Evolutionary conservation across 1,140 invertebrate genomes (phyloP).

Genomic region (Drosophila insularis): DNA sequence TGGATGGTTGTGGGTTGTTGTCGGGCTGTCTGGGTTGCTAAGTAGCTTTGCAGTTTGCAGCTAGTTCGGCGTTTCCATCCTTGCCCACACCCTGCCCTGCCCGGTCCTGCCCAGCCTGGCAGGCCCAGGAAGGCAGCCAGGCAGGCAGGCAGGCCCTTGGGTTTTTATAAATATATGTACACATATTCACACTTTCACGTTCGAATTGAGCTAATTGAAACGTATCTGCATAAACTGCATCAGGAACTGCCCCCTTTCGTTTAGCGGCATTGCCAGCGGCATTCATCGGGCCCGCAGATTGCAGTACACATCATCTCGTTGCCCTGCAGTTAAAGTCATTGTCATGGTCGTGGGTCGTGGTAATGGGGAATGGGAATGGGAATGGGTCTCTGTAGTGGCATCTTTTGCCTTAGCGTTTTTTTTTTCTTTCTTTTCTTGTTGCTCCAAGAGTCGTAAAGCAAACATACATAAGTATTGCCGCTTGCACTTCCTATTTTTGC

Average conservation of each 20-base stretch:
- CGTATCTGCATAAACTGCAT: slow-evolving; percentile 65
- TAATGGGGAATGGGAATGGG: slow-evolving; percentile 44
- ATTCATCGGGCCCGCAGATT: slow-evolving; percentile 32
- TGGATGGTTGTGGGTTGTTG: slow-evolving; percentile 1
- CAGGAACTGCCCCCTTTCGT: slow-evolving; percentile 52
- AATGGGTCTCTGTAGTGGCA: slow-evolving; percentile 4
- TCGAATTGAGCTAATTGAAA: slow-evolving; percentile 77
- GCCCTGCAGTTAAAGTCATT: slow-evolving; percentile 61
- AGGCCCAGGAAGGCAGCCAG: neutral
- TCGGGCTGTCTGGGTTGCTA: slow-evolving; percentile 10
- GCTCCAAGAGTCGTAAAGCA: slow-evolving; percentile 7
- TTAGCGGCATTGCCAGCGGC: slow-evolving; percentile 46
- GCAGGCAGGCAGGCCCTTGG: slow-evolving; percentile 10
- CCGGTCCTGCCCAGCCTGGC: neutral
- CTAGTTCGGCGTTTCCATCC: neutral
- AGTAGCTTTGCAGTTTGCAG: slow-evolving; percentile 35
- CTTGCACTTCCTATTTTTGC: slow-evolving; percentile 12
- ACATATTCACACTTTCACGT: slow-evolving; percentile 73
- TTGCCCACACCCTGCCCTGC: too few relatives aligned
- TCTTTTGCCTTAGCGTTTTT: slow-evolving; percentile 1
- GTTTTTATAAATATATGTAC: slow-evolving; percentile 48
- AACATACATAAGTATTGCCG: neutral
- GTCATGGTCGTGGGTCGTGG: slow-evolving; percentile 66
- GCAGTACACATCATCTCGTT: slow-evolving; percentile 1
- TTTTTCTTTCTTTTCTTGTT: too few relatives aligned